phyloP scores from a whole-genome alignment of 2,797 vertebrate genomes.

The Miichthys miiuy region DNA sequence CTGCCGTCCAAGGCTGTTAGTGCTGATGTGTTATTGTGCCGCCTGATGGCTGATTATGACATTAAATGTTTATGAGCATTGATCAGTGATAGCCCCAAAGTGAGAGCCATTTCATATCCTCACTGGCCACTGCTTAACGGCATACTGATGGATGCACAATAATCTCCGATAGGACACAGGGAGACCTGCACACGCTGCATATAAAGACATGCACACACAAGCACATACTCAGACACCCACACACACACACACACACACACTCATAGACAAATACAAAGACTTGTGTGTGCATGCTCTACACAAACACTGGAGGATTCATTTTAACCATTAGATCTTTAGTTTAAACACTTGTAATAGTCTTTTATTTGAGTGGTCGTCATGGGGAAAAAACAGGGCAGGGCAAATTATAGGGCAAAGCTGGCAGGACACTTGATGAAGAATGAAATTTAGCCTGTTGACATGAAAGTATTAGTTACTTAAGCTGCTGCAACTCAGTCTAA shows the following conservation, averaged over 20 bases:
- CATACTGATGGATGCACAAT: slow-evolving; percentile 82
- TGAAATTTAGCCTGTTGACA: neutral
- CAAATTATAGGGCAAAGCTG: slow-evolving; percentile 5
- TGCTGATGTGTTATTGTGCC: slow-evolving; percentile 75
- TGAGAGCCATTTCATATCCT: slow-evolving; percentile 79
- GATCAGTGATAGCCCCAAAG: slow-evolving; percentile 77
- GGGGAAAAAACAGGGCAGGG: neutral
- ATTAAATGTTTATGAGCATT: slow-evolving; percentile 86
- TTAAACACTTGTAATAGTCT: slow-evolving; percentile 36
- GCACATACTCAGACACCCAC: slow-evolving; percentile 27
- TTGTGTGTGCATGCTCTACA: neutral
- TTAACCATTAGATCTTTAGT: slow-evolving; percentile 24
- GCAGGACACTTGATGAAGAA: slow-evolving; percentile 11
- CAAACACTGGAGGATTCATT: slow-evolving; percentile 26
- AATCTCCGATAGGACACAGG: slow-evolving; percentile 73
- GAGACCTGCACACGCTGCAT: slow-evolving; percentile 60
- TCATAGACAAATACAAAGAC: slow-evolving; percentile 26
- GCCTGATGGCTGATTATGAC: slow-evolving; percentile 82
- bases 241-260: slow-evolving; percentile 18
- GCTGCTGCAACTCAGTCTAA: neutral
- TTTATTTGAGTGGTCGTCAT: slow-evolving; percentile 25
- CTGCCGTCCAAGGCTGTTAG: slow-evolving; percentile 59
- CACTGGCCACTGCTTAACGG: slow-evolving; percentile 76
- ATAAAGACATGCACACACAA: slow-evolving; percentile 50
- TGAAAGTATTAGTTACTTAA: neutral